These are phyloP conservation scores for Rambutsinella grinnellia DNA, from an alignment of 2,888 invertebrate species.

Conservation along the genomic window DNA sequence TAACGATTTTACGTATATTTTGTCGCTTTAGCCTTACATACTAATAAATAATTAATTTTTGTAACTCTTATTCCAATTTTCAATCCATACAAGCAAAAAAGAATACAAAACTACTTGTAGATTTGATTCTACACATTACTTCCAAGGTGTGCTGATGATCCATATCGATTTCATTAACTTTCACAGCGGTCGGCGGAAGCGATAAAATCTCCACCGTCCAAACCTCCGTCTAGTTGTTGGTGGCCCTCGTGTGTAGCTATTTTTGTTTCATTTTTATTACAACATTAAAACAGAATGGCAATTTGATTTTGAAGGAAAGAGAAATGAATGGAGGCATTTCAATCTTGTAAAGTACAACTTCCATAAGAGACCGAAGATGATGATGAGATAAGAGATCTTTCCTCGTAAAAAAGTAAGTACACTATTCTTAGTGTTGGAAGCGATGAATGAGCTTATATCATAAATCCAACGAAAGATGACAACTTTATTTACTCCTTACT, in stretches of 20 bases:
- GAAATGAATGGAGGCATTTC: not conserved
- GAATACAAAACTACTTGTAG: too few relatives aligned
- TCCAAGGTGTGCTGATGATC: conserved; percentile 39
- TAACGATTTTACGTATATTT: too few relatives aligned
- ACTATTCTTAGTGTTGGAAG: not conserved
- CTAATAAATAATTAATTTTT: too few relatives aligned
- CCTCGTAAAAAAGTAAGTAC: not conserved
- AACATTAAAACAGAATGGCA: not conserved
- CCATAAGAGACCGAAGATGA: not conserved
- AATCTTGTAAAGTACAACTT: not conserved
- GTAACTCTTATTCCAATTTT: too few relatives aligned
- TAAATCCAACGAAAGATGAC: conserved; percentile 32
- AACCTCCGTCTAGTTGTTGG: not conserved
- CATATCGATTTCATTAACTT: conserved; percentile 44
- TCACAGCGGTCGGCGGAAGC: conserved; percentile 31
- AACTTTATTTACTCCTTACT: conserved; percentile 31
- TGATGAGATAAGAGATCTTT: not conserved
- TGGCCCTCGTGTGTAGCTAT: not conserved
- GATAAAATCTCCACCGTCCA: conserved; percentile 4
- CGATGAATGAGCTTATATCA: conserved; percentile 10
- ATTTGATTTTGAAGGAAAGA: not conserved
- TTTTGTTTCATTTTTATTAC: not conserved
- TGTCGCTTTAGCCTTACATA: too few relatives aligned
- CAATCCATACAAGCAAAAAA: too few relatives aligned
- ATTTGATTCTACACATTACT: too few relatives aligned